Evolutionary conservation across 2,113 vertebrate genomes (phyloP).

Genomic region (Cariama cristata): DNA sequence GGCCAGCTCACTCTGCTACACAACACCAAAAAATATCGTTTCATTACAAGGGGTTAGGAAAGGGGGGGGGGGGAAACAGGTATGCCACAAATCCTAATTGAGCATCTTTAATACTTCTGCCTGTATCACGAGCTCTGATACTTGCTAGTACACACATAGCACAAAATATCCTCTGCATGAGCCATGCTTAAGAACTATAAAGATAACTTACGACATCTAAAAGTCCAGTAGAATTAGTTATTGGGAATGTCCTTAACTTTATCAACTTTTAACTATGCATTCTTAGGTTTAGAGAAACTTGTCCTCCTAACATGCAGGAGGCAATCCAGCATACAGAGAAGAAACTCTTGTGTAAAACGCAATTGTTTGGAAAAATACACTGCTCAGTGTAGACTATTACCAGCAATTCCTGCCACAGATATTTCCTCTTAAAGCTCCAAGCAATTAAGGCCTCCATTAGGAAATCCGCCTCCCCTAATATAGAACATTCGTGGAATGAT

Average conservation of each 20-base stretch:
- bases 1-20: not conserved
- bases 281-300: not conserved
- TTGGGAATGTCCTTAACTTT: not conserved
- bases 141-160: not conserved
- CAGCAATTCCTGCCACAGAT: not conserved
- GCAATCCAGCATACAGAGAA: not conserved
- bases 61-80: not conserved
- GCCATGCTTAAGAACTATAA: not conserved
- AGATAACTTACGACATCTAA: not conserved
- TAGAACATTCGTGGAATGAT: not conserved
- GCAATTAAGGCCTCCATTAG: not conserved
- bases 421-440: not conserved
- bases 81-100: not conserved
- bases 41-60: not conserved
- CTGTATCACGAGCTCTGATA: not conserved
- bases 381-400: accelerated
- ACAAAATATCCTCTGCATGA: not conserved
- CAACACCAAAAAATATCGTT: not conserved
- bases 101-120: not conserved
- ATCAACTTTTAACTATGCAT: not conserved
- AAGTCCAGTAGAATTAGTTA: not conserved
- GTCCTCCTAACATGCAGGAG: not conserved
- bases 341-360: not conserved
- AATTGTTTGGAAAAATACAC: not conserved
- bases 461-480: not conserved